Evolutionary conservation across 1,140 invertebrate species (phyloP).

Genomic region (Polypedilum pembai): DNA sequence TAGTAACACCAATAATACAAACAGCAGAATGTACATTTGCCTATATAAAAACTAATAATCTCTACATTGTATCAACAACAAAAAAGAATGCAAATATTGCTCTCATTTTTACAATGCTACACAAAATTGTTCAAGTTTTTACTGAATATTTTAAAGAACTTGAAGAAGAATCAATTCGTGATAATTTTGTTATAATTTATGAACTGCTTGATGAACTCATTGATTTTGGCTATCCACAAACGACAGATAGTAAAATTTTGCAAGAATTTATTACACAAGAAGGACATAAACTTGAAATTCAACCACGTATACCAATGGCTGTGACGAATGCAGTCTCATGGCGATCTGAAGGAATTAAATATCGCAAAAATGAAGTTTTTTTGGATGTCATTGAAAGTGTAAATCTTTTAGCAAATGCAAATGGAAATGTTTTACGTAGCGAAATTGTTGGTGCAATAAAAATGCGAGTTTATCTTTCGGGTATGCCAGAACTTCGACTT

Average conservation of each 20-base stretch:
- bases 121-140: conserved; percentile 97
- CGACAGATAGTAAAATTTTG: conserved; percentile 97
- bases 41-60: conserved; percentile 98
- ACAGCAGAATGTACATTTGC: conserved; percentile 88
- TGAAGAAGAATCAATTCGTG: conserved; percentile 97
- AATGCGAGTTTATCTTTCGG: conserved; percentile 97
- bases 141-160: conserved; percentile 98
- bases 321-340: conserved; percentile 99
- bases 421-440: conserved; percentile 94
- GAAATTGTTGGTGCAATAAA: conserved; percentile 99
- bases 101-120: conserved; percentile 92
- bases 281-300: conserved; percentile 95
- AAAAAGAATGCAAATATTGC: conserved; percentile 94
- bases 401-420: conserved; percentile 94
- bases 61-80: conserved; percentile 95
- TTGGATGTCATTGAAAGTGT: conserved; percentile 99
- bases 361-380: conserved; percentile 99
- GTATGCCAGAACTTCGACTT: conserved; percentile 97
- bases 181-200: conserved; percentile 99
- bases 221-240: conserved; percentile 99
- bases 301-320: conserved; percentile 92
- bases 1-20: conserved; percentile 85
- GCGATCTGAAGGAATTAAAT: conserved; percentile 98
- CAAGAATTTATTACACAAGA: conserved; percentile 99
- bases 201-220: conserved; percentile 97